Percentiles rank a stretch among this genome's conserved stretches.
These are phyloP conservation scores for Cosmia trapezina DNA, from an alignment of 2,888 invertebrate genomes.

Conservation along the genomic window DNA sequence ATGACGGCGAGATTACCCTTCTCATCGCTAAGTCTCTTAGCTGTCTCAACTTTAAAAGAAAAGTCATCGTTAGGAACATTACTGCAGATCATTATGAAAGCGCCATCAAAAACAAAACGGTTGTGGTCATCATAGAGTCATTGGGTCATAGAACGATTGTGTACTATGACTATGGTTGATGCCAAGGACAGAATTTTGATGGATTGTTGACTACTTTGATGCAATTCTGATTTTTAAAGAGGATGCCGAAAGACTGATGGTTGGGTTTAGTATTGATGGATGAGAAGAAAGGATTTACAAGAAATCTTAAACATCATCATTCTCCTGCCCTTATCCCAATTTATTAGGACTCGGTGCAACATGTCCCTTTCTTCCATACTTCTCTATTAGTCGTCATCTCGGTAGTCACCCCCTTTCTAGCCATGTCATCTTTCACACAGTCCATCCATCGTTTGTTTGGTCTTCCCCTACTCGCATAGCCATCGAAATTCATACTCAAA, in stretches of 20 bases:
- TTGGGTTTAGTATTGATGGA: not conserved
- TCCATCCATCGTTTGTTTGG: too few relatives aligned
- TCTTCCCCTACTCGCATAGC: too few relatives aligned
- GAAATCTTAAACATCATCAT: slow-evolving; percentile 12
- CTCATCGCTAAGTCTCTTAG: slow-evolving; percentile 21
- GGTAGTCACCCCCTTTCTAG: too few relatives aligned
- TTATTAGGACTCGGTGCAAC: too few relatives aligned
- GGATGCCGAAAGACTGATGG: not conserved
- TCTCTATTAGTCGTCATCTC: too few relatives aligned
- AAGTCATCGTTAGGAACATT: slow-evolving; percentile 11
- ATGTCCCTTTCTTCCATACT: too few relatives aligned
- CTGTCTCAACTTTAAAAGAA: not conserved
- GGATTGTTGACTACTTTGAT: slow-evolving; percentile 10
- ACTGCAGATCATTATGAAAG: slow-evolving; percentile 20
- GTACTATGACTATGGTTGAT: not conserved
- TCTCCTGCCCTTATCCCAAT: too few relatives aligned
- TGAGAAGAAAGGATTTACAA: not conserved
- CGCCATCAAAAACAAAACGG: not conserved
- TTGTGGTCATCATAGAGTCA: not conserved
- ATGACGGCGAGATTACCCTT: slow-evolving; percentile 17
- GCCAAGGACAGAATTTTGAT: slow-evolving; percentile 8
- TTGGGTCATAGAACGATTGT: not conserved
- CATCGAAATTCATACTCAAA: too few relatives aligned
- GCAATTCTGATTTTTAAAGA: slow-evolving; percentile 8
- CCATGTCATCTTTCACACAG: too few relatives aligned